phyloP scores from a whole-genome alignment of 2,113 vertebrate genomes.

The Gymnogyps californianus region DNA sequence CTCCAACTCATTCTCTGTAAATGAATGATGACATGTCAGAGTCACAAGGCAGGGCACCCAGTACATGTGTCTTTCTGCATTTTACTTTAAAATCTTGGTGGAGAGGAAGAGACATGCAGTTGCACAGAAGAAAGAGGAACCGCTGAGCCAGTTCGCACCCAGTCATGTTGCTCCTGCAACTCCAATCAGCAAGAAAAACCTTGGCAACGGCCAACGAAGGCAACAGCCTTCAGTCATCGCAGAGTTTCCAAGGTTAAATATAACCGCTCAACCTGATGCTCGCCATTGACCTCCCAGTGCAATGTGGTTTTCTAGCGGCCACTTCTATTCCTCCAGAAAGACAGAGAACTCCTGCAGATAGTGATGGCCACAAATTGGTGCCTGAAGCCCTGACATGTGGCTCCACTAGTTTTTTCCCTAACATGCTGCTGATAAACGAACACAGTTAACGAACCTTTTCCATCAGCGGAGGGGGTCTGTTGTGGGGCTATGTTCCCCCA shows the following conservation, averaged over 20 bases:
- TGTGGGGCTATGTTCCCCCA: not conserved
- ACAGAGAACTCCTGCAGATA: not conserved
- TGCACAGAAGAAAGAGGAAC: not conserved
- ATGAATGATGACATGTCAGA: not conserved
- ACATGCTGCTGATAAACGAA: not conserved
- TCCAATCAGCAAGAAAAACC: not conserved
- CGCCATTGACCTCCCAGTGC: not conserved
- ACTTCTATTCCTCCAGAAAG: not conserved
- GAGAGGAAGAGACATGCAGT: not conserved
- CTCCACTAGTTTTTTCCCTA: not conserved
- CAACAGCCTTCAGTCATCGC: not conserved
- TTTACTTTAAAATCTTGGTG: constrained; percentile 7
- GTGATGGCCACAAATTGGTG: not conserved
- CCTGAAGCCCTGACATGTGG: not conserved
- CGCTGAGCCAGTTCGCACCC: not conserved
- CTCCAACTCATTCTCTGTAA: not conserved
- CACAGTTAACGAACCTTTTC: not conserved
- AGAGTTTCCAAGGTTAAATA: constrained; percentile 26
- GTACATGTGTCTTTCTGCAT: not conserved
- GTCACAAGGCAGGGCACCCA: not conserved
- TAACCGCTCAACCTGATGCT: not conserved
- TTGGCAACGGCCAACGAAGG: not conserved
- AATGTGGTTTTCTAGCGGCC: not conserved
- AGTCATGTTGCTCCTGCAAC: not conserved
- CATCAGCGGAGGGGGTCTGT: not conserved